Conservation (phyloP, 92 coral and sea anemone species). For the Virgularia gustaviana region DNA sequence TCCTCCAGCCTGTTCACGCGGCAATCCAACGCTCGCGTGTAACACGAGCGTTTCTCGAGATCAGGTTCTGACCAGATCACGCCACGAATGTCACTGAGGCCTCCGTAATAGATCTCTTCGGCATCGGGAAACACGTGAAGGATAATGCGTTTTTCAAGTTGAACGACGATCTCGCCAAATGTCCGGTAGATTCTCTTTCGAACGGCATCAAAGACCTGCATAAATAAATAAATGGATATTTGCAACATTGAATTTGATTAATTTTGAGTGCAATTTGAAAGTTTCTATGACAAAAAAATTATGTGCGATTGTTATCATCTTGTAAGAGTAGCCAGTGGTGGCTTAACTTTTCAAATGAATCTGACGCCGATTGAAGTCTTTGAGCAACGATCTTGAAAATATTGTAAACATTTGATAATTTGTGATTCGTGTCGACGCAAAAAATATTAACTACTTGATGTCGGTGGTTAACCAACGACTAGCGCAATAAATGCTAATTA, state of each 20-base stretch:
- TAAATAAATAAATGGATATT: not conserved
- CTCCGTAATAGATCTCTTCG: constrained; percentile 7
- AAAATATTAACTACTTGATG: too few relatives aligned
- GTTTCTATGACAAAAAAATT: not conserved
- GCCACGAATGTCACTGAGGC: constrained; percentile 12
- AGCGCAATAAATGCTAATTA: too few relatives aligned
- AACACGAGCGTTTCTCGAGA: not conserved
- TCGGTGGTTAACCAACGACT: too few relatives aligned
- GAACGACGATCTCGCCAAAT: constrained; percentile 24
- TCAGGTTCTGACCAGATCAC: constrained; percentile 23
- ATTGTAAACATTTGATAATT: too few relatives aligned
- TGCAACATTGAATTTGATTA: too few relatives aligned
- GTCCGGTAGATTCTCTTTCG: not conserved
- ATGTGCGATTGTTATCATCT: not conserved
- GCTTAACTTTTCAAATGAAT: too few relatives aligned
- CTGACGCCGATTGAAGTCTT: too few relatives aligned
- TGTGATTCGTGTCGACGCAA: too few relatives aligned
- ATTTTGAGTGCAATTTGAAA: too few relatives aligned
- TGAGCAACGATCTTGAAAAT: too few relatives aligned
- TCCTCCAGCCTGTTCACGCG: constrained; percentile 1
- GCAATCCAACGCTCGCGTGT: constrained; percentile 5
- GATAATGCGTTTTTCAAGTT: constrained; percentile 29
- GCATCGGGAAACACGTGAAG: constrained; percentile 33
- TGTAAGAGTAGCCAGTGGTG: too few relatives aligned
- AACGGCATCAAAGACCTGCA: constrained; percentile 22